These are phyloP conservation scores for Charaxes varanes DNA, from an alignment of 1,140 invertebrate genomes.

Conservation along the genomic window DNA sequence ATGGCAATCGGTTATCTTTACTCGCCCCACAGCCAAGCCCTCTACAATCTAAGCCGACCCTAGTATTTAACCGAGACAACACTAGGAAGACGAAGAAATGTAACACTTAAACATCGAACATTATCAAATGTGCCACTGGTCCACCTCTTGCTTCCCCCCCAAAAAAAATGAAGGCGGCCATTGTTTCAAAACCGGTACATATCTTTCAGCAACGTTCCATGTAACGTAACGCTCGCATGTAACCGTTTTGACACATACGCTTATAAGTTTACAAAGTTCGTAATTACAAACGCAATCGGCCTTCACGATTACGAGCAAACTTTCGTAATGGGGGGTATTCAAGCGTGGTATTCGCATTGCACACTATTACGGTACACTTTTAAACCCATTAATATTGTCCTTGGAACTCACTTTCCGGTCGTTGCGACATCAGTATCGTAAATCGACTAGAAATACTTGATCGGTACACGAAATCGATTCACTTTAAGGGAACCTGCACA, in stretches of 20 bases:
- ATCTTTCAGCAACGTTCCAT: background rate
- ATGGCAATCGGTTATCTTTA: too few relatives aligned
- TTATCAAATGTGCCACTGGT: background rate
- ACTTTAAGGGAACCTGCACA: conserved; percentile 10
- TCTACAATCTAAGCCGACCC: too few relatives aligned
- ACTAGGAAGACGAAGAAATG: too few relatives aligned
- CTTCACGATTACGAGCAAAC: conserved; percentile 17
- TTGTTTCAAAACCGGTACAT: background rate
- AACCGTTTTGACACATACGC: conserved; percentile 11
- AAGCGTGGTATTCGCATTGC: conserved; percentile 24
- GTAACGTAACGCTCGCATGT: background rate
- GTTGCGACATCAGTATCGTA: conserved; percentile 29
- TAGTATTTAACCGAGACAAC: too few relatives aligned
- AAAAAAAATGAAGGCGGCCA: background rate
- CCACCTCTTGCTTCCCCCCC: background rate
- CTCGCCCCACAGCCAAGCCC: too few relatives aligned
- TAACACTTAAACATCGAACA: too few relatives aligned
- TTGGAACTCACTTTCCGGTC: conserved; percentile 28
- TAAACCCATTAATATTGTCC: conserved; percentile 31
- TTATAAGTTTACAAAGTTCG: conserved; percentile 6
- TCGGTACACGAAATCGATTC: conserved; percentile 12
- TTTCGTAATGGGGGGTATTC: conserved; percentile 25
- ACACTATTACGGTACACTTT: conserved; percentile 26
- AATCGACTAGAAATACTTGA: conserved; percentile 22
- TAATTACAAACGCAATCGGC: conserved; percentile 19